A percentile compares a stretch with the other conserved stretches of the same genome.
These are phyloP conservation scores for Ispidina lecontei DNA, from an alignment of 2,797 vertebrate species.

Conservation along the genomic window DNA sequence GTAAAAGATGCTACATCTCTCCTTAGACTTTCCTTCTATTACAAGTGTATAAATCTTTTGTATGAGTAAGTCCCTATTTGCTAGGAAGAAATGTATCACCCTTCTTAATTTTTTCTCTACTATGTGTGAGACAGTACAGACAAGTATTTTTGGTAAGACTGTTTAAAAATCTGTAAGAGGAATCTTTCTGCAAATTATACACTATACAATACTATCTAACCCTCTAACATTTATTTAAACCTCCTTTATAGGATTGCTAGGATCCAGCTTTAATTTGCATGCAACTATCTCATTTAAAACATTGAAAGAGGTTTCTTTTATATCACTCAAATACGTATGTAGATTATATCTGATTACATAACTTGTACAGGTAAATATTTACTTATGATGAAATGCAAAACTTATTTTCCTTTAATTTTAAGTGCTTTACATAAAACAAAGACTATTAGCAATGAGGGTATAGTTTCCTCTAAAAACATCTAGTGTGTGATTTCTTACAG, in stretches of 20 bases:
- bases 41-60: neutral
- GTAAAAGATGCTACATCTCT: neutral
- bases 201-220: neutral
- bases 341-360: neutral
- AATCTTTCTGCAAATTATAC: neutral
- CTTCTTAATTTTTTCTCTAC: neutral
- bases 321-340: neutral
- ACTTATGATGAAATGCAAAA: neutral
- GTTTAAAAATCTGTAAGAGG: neutral
- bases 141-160: neutral
- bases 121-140: neutral
- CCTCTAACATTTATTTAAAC: neutral
- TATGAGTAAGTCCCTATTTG: neutral
- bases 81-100: neutral
- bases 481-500: neutral
- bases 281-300: neutral
- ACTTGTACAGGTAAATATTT: neutral
- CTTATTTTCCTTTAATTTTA: neutral
- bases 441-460: accelerated
- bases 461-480: neutral
- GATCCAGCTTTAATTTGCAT: neutral
- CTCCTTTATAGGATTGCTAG: neutral
- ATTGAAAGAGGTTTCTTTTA: neutral
- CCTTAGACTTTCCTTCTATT: neutral
- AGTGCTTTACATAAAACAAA: neutral